Conservation (phyloP, 2,797 vertebrate genomes). For the Sebastes nivosus region DNA sequence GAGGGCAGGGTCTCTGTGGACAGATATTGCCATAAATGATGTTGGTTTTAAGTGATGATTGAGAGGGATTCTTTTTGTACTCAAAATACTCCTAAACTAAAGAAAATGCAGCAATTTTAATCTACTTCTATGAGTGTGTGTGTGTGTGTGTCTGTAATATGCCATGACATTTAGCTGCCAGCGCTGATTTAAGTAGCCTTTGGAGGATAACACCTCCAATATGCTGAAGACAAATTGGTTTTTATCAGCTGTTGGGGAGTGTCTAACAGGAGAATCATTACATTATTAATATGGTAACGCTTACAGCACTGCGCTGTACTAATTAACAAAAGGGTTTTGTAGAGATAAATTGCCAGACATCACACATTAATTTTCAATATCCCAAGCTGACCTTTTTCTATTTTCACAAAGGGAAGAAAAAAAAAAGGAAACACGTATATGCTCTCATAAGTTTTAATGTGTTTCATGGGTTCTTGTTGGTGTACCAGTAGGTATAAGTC, state of each 20-base stretch:
- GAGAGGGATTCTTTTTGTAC: neutral
- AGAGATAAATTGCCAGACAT: neutral
- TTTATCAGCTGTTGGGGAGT: neutral
- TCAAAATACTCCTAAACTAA: neutral
- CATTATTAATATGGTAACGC: neutral
- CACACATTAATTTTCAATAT: neutral
- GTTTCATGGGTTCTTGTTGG: too few species aligned
- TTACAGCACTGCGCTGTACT: neutral
- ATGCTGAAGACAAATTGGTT: conserved; percentile 1
- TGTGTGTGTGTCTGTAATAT: too few species aligned
- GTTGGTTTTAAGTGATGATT: neutral
- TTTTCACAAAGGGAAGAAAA: neutral
- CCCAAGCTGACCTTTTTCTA: neutral
- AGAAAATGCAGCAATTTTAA: neutral
- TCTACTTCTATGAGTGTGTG: neutral
- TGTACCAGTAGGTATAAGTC: too few species aligned
- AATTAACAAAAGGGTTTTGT: neutral
- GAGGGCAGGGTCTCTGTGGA: too few species aligned
- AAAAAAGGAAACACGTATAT: neutral
- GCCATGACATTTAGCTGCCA: neutral
- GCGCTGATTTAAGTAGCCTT: neutral
- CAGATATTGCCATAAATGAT: neutral
- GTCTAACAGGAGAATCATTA: neutral
- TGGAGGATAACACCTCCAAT: neutral
- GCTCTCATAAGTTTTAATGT: neutral